These are phyloP conservation scores for Drosophila neotestacea DNA, from an alignment of 2,888 invertebrate genomes.

Conservation along the genomic window DNA sequence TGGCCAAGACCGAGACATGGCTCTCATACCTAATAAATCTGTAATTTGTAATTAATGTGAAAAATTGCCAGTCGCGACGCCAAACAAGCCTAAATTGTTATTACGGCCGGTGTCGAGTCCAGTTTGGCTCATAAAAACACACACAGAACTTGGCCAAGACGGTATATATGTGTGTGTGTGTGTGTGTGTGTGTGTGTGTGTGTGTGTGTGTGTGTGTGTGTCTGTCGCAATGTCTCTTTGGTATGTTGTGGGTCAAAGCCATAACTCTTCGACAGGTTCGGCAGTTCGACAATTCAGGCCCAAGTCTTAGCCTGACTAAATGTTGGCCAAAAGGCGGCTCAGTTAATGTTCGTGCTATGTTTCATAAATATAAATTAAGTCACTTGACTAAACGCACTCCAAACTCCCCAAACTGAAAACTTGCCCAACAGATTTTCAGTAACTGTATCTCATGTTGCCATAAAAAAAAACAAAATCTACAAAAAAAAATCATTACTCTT, in stretches of 20 bases:
- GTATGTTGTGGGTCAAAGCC: conserved; percentile 77
- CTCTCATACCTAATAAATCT: conserved; percentile 80
- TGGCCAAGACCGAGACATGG: conserved; percentile 17
- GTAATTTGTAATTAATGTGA: conserved; percentile 83
- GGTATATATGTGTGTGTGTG: conserved; percentile 26
- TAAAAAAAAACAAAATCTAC: conserved; percentile 18
- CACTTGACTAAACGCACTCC: conserved; percentile 76
- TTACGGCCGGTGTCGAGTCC: conserved; percentile 52
- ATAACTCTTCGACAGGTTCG: conserved; percentile 81
- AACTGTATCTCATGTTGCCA: conserved; percentile 44
- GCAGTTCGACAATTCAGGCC: conserved; percentile 60
- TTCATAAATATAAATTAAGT: conserved; percentile 78
- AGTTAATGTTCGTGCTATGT: conserved; percentile 68
- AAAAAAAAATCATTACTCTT: conserved; percentile 2
- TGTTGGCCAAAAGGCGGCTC: conserved; percentile 49
- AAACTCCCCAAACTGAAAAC: conserved; percentile 58
- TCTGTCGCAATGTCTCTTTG: conserved; percentile 35
- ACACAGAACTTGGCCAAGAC: conserved; percentile 28
- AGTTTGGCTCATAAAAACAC: conserved; percentile 64
- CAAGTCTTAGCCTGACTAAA: conserved; percentile 27
- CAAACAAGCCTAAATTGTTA: conserved; percentile 81
- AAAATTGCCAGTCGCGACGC: conserved; percentile 77
- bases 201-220: conserved; percentile 24
- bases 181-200: conserved; percentile 27
- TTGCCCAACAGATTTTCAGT: conserved; percentile 59